Conservation (phyloP, 2,888 invertebrate genomes). For the Drosophila mettleri region DNA sequence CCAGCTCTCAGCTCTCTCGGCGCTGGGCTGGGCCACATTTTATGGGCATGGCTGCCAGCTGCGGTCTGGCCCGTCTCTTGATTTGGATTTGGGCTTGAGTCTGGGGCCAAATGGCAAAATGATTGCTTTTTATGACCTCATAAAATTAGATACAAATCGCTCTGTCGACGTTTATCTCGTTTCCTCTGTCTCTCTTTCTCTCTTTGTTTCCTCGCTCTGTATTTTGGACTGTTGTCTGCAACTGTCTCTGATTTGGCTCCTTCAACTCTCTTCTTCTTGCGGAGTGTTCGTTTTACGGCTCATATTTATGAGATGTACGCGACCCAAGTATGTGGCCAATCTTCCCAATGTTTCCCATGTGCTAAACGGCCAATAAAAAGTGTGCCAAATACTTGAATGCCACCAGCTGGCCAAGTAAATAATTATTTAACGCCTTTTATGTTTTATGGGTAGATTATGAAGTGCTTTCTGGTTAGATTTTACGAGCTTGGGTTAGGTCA, state of each 20-base stretch:
- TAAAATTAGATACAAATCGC: slow-evolving; percentile 84
- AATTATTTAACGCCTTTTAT: slow-evolving; percentile 72
- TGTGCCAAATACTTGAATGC: slow-evolving; percentile 61
- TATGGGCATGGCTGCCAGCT: slow-evolving; percentile 69
- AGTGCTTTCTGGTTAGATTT: slow-evolving; percentile 48
- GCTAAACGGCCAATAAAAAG: slow-evolving; percentile 56
- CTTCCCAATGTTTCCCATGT: slow-evolving; percentile 25
- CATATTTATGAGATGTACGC: slow-evolving; percentile 56
- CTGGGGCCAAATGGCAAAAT: slow-evolving; percentile 81
- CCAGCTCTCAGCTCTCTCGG: slow-evolving; percentile 25
- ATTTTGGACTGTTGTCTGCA: slow-evolving; percentile 8
- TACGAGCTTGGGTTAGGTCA: slow-evolving; percentile 54
- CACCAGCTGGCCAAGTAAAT: slow-evolving; percentile 65
- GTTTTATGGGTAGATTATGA: slow-evolving; percentile 56
- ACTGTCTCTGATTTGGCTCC: slow-evolving; percentile 38
- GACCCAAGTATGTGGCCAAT: slow-evolving; percentile 29
- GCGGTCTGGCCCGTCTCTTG: slow-evolving; percentile 52
- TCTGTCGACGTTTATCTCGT: slow-evolving; percentile 81
- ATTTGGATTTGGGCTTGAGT: slow-evolving; percentile 20
- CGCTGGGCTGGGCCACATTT: slow-evolving; percentile 49
- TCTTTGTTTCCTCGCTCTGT: background rate
- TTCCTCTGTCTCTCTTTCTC: slow-evolving; percentile 2
- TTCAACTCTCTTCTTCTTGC: slow-evolving; percentile 21
- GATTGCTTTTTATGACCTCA: slow-evolving; percentile 84
- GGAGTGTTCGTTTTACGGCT: slow-evolving; percentile 52